Base-by-base conservation (phyloP, 2,888 invertebrate species). In the Nezara viridula region DNA sequence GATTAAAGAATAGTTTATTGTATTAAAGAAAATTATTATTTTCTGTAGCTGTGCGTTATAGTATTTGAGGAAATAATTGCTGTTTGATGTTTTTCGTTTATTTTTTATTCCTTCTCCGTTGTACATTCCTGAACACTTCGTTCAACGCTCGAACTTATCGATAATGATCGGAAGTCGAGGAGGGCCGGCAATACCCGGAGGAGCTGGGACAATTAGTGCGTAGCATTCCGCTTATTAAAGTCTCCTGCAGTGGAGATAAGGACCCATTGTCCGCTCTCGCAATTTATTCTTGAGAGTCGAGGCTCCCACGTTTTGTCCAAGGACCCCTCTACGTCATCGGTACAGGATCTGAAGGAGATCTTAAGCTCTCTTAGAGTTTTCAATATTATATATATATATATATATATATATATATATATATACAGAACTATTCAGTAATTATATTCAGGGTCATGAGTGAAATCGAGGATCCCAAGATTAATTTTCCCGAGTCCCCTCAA, bases 151-250 rank as follows among this genome's bases (percentile, higher is more conserved):
- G 27, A 66, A 14, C 66, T 55, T 37, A 73, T 19, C 32, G 66
- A 73, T 73, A 73, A 21, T 5, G 27, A 60, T 73, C 66, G 21
- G 19, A 37, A 32, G 32, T 1, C 2, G 32, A 7, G 19, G 32
- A 37, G 37, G 19, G 19, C 6, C 37, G 16, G 19, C 10, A 7
- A 37, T n/a, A n/a, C 2, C 7, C 37, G 19, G 32, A 7, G 6
- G 66, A 32, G 3, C 66, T 10, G 12, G 10, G 27, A 32, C 66
- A 73, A 73, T 73, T 73, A 73, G 66, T 37, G 66, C 66, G 66
- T 73, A 73, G 66, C 32, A 73, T 73, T 73, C 66, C 66, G 66
- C 66, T 73, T 73, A 73, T 73, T 73, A 73, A 73, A 37, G 66
- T 60, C 60, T 32, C 60, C 60, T 27, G 14, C 1, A 37, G 21